Evolutionary conservation across 2,888 invertebrate genomes (phyloP).

Genomic region (Drosophila histrio): DNA sequence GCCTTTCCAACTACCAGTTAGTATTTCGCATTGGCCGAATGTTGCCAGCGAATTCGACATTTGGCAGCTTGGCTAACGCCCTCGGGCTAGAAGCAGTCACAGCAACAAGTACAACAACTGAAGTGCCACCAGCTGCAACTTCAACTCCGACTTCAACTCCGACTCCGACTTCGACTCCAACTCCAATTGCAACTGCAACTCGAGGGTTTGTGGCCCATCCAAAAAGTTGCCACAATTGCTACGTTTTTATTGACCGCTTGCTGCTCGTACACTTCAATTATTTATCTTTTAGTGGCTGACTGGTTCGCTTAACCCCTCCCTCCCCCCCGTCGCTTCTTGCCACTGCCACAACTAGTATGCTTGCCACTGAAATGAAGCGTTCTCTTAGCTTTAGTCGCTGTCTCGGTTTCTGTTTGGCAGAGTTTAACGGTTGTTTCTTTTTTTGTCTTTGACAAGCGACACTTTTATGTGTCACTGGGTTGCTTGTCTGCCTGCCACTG

Average conservation of each 20-base stretch:
- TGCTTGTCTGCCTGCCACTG: constrained; percentile 26
- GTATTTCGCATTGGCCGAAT: constrained; percentile 32
- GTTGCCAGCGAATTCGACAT: constrained; percentile 47
- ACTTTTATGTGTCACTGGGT: constrained; percentile 77
- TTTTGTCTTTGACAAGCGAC: constrained; percentile 59
- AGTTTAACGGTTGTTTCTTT: constrained; percentile 46
- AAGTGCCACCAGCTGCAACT: constrained; percentile 24
- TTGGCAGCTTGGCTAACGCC: constrained; percentile 70
- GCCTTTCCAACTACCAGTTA: no score
- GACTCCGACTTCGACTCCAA: constrained; percentile 14
- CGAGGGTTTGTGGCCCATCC: constrained; percentile 40
- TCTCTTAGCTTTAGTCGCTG: background rate
- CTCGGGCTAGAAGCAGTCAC: constrained; percentile 44
- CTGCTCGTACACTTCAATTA: constrained; percentile 60
- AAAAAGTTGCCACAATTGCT: constrained; percentile 25
- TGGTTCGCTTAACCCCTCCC: constrained; percentile 14
- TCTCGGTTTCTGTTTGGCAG: background rate
- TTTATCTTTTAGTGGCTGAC: constrained; percentile 47
- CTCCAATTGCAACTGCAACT: constrained; percentile 15
- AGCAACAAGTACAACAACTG: constrained; percentile 4
- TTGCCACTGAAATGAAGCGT: background rate
- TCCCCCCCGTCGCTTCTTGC: background rate
- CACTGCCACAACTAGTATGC: background rate
- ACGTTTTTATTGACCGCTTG: constrained; percentile 54
- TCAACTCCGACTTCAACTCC: background rate